These are phyloP conservation scores for Rosalia funebris DNA, from an alignment of 2,888 invertebrate species.

Conservation along the genomic window DNA sequence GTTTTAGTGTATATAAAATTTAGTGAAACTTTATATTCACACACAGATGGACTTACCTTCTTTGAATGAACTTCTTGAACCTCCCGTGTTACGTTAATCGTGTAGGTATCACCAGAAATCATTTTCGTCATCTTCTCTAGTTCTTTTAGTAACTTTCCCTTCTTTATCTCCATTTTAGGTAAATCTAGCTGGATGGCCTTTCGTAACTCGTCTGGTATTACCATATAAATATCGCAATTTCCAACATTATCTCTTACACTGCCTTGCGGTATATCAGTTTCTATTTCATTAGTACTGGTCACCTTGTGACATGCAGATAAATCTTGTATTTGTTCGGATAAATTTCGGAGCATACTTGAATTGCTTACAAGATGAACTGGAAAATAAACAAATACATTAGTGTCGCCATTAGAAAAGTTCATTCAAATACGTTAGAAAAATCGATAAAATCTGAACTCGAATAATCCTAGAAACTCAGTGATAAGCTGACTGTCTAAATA, in stretches of 20 bases:
- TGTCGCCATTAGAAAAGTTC: too few species aligned
- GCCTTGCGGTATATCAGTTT: conserved; percentile 14
- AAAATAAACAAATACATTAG: conserved; percentile 17
- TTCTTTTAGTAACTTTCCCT: conserved; percentile 56
- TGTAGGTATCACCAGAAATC: conserved; percentile 53
- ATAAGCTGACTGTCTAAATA: too few species aligned
- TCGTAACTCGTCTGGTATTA: conserved; percentile 54
- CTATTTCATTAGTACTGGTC: conserved; percentile 19
- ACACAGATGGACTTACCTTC: too few species aligned
- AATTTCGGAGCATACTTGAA: conserved; percentile 10
- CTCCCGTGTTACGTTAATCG: conserved; percentile 51
- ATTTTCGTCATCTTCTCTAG: conserved; percentile 57
- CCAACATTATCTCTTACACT: conserved; percentile 51
- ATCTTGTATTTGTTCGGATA: conserved; percentile 50
- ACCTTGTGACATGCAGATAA: conserved; percentile 50
- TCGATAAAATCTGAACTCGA: too few species aligned
- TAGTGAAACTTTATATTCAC: too few species aligned
- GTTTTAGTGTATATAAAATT: too few species aligned
- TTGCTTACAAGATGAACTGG: conserved; percentile 27
- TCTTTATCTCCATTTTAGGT: conserved; percentile 55
- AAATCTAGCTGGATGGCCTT: conserved; percentile 52
- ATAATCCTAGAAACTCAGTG: too few species aligned
- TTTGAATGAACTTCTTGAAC: conserved; percentile 53
- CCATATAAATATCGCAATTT: conserved; percentile 50
- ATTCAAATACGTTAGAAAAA: too few species aligned